Evolutionary conservation across 2,797 vertebrate genomes (phyloP).

Genomic region (Anguilla obscura): DNA sequence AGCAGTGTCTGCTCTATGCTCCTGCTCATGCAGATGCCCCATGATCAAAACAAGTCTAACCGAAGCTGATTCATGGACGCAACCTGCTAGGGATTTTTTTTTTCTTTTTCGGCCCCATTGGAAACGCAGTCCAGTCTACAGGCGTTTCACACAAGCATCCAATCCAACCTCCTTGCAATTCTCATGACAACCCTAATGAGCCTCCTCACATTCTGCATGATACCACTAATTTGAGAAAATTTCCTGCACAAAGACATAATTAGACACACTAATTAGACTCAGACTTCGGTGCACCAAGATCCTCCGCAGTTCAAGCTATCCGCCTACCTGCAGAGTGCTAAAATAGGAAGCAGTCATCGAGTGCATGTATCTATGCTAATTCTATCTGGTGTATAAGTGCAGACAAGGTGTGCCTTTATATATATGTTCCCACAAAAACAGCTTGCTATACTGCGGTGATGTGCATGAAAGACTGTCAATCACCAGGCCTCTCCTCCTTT

Average conservation of each 20-base stretch:
- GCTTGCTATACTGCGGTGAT: neutral
- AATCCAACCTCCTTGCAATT: constrained; percentile 67
- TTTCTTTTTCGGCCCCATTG: neutral
- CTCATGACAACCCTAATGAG: constrained; percentile 81
- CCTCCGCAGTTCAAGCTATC: constrained; percentile 78
- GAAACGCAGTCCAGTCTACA: constrained; percentile 12
- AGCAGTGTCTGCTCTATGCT: neutral
- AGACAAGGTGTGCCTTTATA: constrained; percentile 39
- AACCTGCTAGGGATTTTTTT: neutral
- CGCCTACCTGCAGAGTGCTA: constrained; percentile 78
- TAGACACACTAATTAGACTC: constrained; percentile 83
- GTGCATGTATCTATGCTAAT: constrained; percentile 69
- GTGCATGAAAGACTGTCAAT: constrained; percentile 26
- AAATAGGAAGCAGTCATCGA: constrained; percentile 76
- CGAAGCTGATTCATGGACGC: neutral
- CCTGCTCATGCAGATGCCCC: neutral
- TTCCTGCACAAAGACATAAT: constrained; percentile 85
- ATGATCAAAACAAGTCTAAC: neutral
- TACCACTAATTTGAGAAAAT: constrained; percentile 83
- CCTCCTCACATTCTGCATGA: constrained; percentile 75
- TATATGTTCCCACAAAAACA: neutral
- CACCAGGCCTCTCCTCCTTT: neutral
- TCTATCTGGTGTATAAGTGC: constrained; percentile 60
- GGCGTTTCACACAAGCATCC: constrained; percentile 24
- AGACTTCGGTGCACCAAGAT: constrained; percentile 75